These are phyloP conservation scores for Ashinkailepas kermadecensis DNA, from an alignment of 2,888 invertebrate species.

Conservation along the genomic window DNA sequence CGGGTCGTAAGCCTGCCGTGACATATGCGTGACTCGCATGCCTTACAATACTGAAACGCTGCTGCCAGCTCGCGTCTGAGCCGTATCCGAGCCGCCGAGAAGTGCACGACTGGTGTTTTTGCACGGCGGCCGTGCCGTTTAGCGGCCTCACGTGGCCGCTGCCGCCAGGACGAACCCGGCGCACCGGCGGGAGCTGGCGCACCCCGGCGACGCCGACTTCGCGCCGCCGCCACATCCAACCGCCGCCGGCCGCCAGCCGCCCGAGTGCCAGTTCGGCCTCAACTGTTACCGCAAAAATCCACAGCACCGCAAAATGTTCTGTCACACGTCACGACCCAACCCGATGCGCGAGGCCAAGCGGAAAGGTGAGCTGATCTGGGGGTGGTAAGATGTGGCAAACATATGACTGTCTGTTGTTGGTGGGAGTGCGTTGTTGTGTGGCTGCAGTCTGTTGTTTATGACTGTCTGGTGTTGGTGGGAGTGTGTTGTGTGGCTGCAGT, in stretches of 20 bases:
- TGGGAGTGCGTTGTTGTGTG: too few species aligned
- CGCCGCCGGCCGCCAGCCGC: neutral
- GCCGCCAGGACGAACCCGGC: constrained; percentile 48
- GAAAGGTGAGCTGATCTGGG: constrained; percentile 26
- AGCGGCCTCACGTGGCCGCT: neutral
- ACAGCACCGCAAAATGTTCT: constrained; percentile 51
- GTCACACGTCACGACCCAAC: constrained; percentile 42
- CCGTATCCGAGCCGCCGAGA: too few species aligned
- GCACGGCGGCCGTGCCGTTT: too few species aligned
- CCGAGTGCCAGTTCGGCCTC: constrained; percentile 52
- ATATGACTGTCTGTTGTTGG: too few species aligned
- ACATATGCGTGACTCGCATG: too few species aligned
- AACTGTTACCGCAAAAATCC: constrained; percentile 52
- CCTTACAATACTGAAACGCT: too few species aligned
- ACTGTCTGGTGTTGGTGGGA: too few species aligned
- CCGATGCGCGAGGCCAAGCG: constrained; percentile 35
- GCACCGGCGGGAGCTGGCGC: constrained; percentile 54
- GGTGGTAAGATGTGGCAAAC: neutral
- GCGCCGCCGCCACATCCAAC: constrained; percentile 39
- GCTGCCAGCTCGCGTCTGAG: too few species aligned
- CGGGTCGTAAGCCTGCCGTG: too few species aligned
- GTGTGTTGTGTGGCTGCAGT: too few species aligned
- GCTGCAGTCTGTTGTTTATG: too few species aligned
- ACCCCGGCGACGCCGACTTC: constrained; percentile 58
- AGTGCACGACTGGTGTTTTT: too few species aligned